Conservation (phyloP, 2,888 invertebrate species). For the Orchestes rusci region DNA sequence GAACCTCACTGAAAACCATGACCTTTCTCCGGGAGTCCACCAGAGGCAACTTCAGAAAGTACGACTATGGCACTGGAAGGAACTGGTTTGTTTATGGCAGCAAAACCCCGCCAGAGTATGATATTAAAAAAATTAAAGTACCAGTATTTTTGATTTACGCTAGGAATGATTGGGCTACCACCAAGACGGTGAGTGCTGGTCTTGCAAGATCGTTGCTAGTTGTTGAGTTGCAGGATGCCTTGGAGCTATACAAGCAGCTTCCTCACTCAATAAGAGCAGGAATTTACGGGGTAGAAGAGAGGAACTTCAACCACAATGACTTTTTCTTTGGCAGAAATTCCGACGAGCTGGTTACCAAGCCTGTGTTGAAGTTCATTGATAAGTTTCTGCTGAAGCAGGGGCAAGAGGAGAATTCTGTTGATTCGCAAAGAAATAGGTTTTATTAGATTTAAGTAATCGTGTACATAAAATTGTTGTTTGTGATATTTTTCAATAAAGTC, state of each 20-base stretch:
- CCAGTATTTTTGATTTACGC: slow-evolving; percentile 57
- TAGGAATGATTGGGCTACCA: slow-evolving; percentile 55
- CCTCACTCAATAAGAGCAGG: slow-evolving; percentile 36
- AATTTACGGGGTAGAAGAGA: slow-evolving; percentile 35
- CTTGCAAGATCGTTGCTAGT: not conserved
- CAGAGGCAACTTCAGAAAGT: slow-evolving; percentile 48
- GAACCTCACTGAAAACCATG: slow-evolving; percentile 37
- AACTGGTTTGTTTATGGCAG: slow-evolving; percentile 47
- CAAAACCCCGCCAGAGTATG: slow-evolving; percentile 51
- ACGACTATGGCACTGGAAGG: slow-evolving; percentile 48
- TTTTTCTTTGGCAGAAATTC: slow-evolving; percentile 39
- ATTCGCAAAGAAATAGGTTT: no score
- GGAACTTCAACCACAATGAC: slow-evolving; percentile 42
- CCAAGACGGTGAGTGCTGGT: slow-evolving; percentile 45
- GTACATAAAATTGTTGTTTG: no score
- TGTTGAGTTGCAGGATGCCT: slow-evolving; percentile 38
- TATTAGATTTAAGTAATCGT: no score
- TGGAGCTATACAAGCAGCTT: slow-evolving; percentile 36
- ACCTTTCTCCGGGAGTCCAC: slow-evolving; percentile 36
- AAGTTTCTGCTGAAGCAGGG: slow-evolving; percentile 22
- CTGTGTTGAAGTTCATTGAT: slow-evolving; percentile 33
- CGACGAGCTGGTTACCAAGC: slow-evolving; percentile 35
- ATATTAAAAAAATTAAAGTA: slow-evolving; percentile 51
- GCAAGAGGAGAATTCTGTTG: slow-evolving; percentile 2
- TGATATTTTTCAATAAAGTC: no score